Percentiles rank a stretch among this genome's conserved stretches.
phyloP scores from a whole-genome alignment of 2,888 invertebrate species.

The Zelleria hepariella region DNA sequence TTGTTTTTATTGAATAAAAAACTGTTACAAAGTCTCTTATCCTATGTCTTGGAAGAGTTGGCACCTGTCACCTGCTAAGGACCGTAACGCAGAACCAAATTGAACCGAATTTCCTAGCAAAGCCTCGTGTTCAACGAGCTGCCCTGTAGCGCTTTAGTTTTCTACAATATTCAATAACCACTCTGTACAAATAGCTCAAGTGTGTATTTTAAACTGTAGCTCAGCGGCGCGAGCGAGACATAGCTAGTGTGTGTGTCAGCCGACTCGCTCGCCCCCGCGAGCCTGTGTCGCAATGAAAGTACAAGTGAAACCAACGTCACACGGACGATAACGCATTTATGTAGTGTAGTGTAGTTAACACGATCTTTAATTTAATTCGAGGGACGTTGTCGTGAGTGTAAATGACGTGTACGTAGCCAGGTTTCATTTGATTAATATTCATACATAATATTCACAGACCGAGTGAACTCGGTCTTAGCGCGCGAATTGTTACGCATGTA shows the following conservation, averaged over 20 bases:
- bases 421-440: neutral
- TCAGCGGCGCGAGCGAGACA: neutral
- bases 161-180: constrained; percentile 4
- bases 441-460: neutral
- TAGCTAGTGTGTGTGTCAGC: neutral
- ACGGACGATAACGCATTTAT: constrained; percentile 17
- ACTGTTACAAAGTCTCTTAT: too few species aligned
- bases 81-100: too few species aligned
- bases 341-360: neutral
- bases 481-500: constrained; percentile 7
- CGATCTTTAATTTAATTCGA: neutral
- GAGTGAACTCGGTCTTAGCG: neutral
- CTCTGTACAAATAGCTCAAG: constrained; percentile 17
- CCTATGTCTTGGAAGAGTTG: too few species aligned
- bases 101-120: neutral
- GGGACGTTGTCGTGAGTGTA: neutral
- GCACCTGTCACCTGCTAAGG: too few species aligned
- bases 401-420: neutral
- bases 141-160: neutral
- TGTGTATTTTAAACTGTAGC: constrained; percentile 9
- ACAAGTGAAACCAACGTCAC: constrained; percentile 17
- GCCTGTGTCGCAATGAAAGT: constrained; percentile 21
- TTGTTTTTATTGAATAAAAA: too few species aligned
- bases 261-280: constrained; percentile 2
- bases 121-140: neutral